Evolutionary conservation across 2,113 vertebrate species (phyloP).

Genomic region (Dolichallabes microphthalmus): DNA sequence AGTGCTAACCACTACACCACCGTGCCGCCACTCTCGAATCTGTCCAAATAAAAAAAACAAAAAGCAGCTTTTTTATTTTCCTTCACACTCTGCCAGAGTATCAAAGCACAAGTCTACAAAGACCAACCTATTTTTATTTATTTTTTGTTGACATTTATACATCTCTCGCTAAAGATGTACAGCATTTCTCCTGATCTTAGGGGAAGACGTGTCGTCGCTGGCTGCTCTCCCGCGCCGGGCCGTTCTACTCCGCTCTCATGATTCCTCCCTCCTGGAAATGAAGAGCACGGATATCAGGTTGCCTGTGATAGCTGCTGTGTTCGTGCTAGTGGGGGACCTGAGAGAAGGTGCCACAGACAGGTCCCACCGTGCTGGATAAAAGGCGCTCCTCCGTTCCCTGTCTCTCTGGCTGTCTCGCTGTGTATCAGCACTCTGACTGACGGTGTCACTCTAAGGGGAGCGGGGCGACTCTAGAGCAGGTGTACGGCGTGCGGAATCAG

Average conservation of each 20-base stretch:
- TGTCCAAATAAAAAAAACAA: constrained; percentile 33
- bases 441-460: constrained; percentile 54
- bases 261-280: constrained; percentile 45
- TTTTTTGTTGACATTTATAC: constrained; percentile 37
- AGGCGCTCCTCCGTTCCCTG: constrained; percentile 46
- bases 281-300: constrained; percentile 51
- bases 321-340: constrained; percentile 53
- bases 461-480: constrained; percentile 41
- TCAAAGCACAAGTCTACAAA: constrained; percentile 44
- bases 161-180: constrained; percentile 16
- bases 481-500: constrained; percentile 52
- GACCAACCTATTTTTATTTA: constrained; percentile 38
- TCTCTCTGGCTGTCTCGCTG: constrained; percentile 21
- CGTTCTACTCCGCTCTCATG: constrained; percentile 33
- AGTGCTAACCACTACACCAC: no score
- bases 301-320: constrained; percentile 56
- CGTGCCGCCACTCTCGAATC: constrained; percentile 44
- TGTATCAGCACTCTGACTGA: constrained; percentile 48
- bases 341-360: constrained; percentile 58
- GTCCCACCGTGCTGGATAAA: constrained; percentile 58
- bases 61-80: constrained; percentile 26
- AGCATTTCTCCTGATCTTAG: constrained; percentile 41
- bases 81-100: constrained; percentile 16
- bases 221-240: constrained; percentile 43
- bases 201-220: constrained; percentile 37